A percentile compares a stretch with the other conserved stretches of the same genome.
phyloP scores from a whole-genome alignment of 1,140 invertebrate species.

The Drosophila kepulauana region DNA sequence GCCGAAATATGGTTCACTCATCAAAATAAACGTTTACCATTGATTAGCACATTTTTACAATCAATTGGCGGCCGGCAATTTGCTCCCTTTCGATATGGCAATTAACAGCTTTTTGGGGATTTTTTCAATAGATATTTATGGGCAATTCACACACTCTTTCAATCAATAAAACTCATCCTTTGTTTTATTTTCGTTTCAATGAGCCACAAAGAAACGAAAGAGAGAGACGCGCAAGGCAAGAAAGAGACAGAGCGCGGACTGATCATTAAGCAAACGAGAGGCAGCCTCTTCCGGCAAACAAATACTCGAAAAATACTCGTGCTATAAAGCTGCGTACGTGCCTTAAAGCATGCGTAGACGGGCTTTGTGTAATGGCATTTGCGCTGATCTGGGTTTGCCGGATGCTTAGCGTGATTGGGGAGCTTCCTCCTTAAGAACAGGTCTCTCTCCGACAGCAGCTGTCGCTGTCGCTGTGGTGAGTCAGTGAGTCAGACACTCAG shows the following conservation, averaged over 20 bases:
- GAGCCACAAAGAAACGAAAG: constrained; percentile 44
- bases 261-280: constrained; percentile 22
- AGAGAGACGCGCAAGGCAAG: not conserved
- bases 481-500: not conserved
- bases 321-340: constrained; percentile 52
- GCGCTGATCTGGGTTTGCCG: constrained; percentile 14
- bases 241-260: constrained; percentile 5
- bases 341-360: constrained; percentile 39
- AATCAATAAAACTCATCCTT: constrained; percentile 16
- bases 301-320: not conserved
- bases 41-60: constrained; percentile 55
- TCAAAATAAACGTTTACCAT: constrained; percentile 36
- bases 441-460: constrained; percentile 4
- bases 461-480: not conserved
- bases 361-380: constrained; percentile 22
- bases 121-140: constrained; percentile 43
- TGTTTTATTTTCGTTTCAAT: constrained; percentile 13
- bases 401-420: not conserved
- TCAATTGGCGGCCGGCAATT: constrained; percentile 38
- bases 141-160: constrained; percentile 22
- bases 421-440: constrained; percentile 26
- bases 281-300: constrained; percentile 13
- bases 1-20: constrained; percentile 3
- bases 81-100: constrained; percentile 12
- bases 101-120: constrained; percentile 3